Evolutionary conservation across 2,113 vertebrate species (phyloP).

Genomic region (Bos indicus): DNA sequence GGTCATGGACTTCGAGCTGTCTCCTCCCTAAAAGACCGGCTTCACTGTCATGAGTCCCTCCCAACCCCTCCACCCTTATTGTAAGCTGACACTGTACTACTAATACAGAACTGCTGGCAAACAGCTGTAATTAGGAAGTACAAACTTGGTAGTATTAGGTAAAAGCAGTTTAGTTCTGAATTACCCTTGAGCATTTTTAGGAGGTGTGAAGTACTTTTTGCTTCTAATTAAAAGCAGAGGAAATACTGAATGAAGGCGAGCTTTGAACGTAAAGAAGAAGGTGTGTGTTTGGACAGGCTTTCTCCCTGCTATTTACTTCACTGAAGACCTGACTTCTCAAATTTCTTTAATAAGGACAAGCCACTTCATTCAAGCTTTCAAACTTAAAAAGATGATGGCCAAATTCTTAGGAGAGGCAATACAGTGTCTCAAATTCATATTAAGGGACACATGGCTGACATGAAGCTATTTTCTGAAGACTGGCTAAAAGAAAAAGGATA

Average conservation of each 20-base stretch:
- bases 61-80: neutral
- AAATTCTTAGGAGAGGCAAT: neutral
- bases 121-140: constrained; percentile 16
- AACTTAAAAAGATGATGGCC: neutral
- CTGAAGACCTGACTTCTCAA: neutral
- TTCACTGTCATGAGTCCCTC: neutral
- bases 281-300: neutral
- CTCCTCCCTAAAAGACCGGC: neutral
- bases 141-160: neutral
- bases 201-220: neutral
- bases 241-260: neutral
- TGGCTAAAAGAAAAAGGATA: neutral
- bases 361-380: neutral
- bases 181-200: constrained; percentile 4
- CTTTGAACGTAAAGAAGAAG: neutral
- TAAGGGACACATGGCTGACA: neutral
- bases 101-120: neutral
- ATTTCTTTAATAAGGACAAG: neutral
- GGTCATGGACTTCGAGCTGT: neutral
- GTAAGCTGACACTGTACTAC: neutral
- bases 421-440: neutral
- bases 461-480: neutral
- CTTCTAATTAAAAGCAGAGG: constrained; percentile 30
- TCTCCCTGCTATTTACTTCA: neutral
- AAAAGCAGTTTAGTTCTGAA: neutral